A percentile compares a stretch with the other conserved stretches of the same genome.
Evolutionary conservation across 1,140 invertebrate genomes (phyloP).

Genomic region (Bombus confusus): DNA sequence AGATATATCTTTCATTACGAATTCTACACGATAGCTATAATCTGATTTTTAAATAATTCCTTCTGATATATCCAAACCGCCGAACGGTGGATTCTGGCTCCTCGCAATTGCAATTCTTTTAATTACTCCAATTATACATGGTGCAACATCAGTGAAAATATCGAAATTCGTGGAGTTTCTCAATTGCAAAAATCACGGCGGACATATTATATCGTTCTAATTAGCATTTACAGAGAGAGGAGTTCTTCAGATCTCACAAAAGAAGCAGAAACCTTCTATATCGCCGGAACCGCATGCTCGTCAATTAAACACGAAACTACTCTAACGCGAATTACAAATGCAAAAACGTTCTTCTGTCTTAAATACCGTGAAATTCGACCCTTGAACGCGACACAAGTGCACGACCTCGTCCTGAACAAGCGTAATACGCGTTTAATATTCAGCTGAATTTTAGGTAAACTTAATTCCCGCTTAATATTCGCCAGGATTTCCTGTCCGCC

Average conservation of each 20-base stretch:
- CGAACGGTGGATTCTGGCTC: too few relatives aligned
- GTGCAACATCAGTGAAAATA: not conserved
- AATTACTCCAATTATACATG: not conserved
- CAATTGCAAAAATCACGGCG: not conserved
- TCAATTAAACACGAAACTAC: conserved; percentile 11
- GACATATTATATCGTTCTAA: not conserved
- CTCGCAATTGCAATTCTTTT: not conserved
- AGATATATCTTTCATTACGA: not conserved
- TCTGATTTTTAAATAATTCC: too few relatives aligned
- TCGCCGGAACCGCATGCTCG: not conserved
- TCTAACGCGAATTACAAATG: conserved; percentile 17
- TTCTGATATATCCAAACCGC: too few relatives aligned
- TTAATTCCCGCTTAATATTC: not conserved
- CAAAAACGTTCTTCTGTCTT: conserved; percentile 25
- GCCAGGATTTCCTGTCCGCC: not conserved
- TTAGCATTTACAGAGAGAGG: not conserved
- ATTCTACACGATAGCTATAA: not conserved
- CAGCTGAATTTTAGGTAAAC: conserved; percentile 5
- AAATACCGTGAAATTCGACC: conserved; percentile 26
- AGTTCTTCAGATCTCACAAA: not conserved
- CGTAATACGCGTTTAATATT: conserved; percentile 24
- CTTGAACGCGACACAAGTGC: not conserved
- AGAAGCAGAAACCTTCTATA: not conserved
- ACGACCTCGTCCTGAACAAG: conserved; percentile 1
- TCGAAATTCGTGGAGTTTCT: not conserved